Evolutionary conservation across 2,888 invertebrate species (phyloP).

Genomic region (Hemaris fuciformis): DNA sequence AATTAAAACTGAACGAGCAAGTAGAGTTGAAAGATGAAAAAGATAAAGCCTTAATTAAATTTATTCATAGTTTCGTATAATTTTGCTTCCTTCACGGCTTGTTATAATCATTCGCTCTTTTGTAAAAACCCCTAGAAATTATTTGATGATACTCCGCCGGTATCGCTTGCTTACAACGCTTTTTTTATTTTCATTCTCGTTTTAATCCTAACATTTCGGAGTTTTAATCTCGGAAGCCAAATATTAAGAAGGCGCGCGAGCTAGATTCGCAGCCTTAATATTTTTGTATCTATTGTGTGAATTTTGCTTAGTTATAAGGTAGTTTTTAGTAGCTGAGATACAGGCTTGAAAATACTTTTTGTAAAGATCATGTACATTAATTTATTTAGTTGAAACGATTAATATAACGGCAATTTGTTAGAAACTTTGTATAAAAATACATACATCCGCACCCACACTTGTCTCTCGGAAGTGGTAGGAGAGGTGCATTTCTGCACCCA

Average conservation of each 20-base stretch:
- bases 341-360: neutral
- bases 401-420: too few relatives aligned
- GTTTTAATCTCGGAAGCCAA: neutral
- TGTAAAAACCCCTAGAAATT: neutral
- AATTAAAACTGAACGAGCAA: neutral
- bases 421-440: too few relatives aligned
- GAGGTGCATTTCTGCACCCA: too few relatives aligned
- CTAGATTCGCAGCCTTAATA: neutral
- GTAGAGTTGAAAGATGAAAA: neutral
- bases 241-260: constrained; percentile 5
- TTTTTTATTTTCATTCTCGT: neutral
- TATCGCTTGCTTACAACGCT: neutral
- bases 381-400: too few relatives aligned
- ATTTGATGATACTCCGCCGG: neutral
- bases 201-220: constrained; percentile 5
- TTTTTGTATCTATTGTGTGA: neutral
- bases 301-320: neutral
- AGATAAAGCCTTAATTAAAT: neutral
- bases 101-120: neutral
- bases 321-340: neutral
- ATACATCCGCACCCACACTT: too few relatives aligned
- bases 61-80: neutral
- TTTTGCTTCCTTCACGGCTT: neutral
- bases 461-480: too few relatives aligned
- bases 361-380: neutral